Conservation (phyloP, 2,888 invertebrate genomes). For the Ormyrus nitidulus region DNA sequence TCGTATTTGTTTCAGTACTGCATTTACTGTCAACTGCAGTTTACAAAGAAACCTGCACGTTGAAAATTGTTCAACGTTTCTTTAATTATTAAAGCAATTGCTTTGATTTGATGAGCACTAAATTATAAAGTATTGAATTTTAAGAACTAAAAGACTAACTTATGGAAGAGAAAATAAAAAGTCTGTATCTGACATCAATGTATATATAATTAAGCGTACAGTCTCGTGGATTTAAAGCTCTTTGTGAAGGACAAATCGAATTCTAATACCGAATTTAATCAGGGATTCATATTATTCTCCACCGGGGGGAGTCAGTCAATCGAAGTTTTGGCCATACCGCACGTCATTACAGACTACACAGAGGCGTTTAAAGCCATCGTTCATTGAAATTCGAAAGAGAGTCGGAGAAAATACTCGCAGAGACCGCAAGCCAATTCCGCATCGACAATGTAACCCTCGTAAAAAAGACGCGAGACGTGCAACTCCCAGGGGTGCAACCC, state of each 20-base stretch:
- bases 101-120: no score
- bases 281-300: conserved; percentile 32
- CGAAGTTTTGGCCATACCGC: conserved; percentile 57
- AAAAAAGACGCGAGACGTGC: conserved; percentile 33
- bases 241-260: neutral
- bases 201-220: no score
- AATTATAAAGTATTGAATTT: no score
- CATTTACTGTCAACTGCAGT: no score
- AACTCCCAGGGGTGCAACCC: conserved; percentile 58
- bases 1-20: no score
- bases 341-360: conserved; percentile 62
- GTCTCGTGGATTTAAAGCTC: neutral
- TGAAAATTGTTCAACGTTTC: no score
- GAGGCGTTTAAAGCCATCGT: conserved; percentile 63
- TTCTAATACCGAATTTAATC: conserved; percentile 2
- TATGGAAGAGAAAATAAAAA: no score
- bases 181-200: no score
- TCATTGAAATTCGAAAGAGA: conserved; percentile 60
- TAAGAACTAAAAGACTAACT: no score
- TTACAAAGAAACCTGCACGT: no score
- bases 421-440: conserved; percentile 60
- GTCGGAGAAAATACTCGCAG: conserved; percentile 57
- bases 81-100: no score
- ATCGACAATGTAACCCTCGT: conserved; percentile 60
- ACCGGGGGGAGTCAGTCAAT: neutral